Conservation (phyloP, 2,888 invertebrate species). For the Lasiommata megera region DNA sequence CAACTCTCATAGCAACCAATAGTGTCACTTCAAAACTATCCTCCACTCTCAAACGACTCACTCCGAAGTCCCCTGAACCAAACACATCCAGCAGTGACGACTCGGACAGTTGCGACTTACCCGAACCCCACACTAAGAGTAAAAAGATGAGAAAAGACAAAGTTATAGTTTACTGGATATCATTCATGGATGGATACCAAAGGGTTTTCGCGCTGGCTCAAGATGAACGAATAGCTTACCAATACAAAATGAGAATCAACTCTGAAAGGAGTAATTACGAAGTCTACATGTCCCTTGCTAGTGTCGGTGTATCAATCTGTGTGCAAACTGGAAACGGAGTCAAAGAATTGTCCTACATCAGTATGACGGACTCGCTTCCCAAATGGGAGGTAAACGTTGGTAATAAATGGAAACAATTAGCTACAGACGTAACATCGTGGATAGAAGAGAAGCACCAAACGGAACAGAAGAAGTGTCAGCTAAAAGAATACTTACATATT, state of each 20-base stretch:
- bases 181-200: conserved; percentile 88
- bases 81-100: conserved; percentile 83
- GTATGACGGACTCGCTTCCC: conserved; percentile 85
- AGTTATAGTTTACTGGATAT: conserved; percentile 90
- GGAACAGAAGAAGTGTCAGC: conserved; percentile 85
- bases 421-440: conserved; percentile 90
- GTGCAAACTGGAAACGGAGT: conserved; percentile 59
- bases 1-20: conserved; percentile 65
- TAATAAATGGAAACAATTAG: conserved; percentile 89
- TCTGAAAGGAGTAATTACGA: conserved; percentile 86
- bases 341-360: conserved; percentile 86
- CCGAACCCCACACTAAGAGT: conserved; percentile 71
- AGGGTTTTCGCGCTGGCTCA: conserved; percentile 88
- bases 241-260: conserved; percentile 81
- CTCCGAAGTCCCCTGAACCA: conserved; percentile 76
- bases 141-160: conserved; percentile 88
- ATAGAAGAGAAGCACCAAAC: conserved; percentile 89
- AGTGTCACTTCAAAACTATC: conserved; percentile 79
- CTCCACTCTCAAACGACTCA: conserved; percentile 76
- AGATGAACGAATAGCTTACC: conserved; percentile 85
- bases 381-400: conserved; percentile 92
- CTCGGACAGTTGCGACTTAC: conserved; percentile 67
- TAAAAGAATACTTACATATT: conserved; percentile 90
- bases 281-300: conserved; percentile 85
- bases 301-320: conserved; percentile 84